phyloP scores from a whole-genome alignment of 2,888 invertebrate species.

The Drosophila kuntzei region DNA sequence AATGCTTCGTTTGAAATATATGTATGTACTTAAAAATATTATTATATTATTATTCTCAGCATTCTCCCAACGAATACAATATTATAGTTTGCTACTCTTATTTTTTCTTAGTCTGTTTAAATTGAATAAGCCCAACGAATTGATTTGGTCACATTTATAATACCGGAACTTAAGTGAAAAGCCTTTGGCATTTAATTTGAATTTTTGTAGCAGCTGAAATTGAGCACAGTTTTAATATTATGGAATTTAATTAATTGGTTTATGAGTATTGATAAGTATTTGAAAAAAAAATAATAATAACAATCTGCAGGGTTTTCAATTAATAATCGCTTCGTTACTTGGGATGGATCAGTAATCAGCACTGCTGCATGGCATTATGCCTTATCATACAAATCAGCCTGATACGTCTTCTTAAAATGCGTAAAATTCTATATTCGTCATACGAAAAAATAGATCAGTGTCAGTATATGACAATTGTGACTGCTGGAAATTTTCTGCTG shows the following conservation, averaged over 20 bases:
- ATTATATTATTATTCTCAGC: background rate
- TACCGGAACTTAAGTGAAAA: background rate
- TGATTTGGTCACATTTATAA: conserved; percentile 1
- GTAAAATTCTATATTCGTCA: no score
- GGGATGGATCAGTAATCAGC: no score
- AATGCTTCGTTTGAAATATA: background rate
- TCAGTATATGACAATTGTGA: no score
- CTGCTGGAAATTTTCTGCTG: no score
- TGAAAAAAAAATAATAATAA: no score
- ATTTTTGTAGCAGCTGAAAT: background rate
- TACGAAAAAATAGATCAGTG: no score
- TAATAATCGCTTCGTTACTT: no score
- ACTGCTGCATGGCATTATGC: no score
- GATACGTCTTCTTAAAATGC: no score
- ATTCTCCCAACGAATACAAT: background rate
- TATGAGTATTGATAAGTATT: background rate
- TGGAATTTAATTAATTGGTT: background rate
- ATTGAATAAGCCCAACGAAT: conserved; percentile 6
- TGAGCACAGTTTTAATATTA: background rate
- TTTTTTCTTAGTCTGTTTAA: background rate
- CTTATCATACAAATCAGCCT: no score
- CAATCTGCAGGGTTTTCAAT: no score
- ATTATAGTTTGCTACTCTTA: background rate
- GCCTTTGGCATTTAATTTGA: background rate
- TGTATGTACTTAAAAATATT: background rate